These are phyloP conservation scores for Muscina levida DNA, from an alignment of 2,888 invertebrate genomes.

Conservation along the genomic window DNA sequence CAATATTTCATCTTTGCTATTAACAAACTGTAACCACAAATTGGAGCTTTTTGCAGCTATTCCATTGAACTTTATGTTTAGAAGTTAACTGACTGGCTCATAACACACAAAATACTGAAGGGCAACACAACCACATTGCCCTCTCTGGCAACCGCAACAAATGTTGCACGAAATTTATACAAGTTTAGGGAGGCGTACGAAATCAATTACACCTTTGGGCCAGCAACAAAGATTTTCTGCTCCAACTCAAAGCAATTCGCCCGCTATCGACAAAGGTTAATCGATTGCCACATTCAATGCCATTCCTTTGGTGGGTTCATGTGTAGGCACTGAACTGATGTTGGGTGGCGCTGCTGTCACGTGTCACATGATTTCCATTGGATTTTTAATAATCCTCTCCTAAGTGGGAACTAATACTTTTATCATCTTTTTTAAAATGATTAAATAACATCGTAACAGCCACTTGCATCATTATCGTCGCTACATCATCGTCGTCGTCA, in stretches of 20 bases:
- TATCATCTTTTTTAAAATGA: constrained; percentile 46
- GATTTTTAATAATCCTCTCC: constrained; percentile 40
- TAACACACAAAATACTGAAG: not conserved
- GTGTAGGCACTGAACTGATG: no score
- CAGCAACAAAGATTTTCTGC: no score
- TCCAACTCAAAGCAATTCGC: no score
- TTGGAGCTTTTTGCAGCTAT: not conserved
- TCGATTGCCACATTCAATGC: no score
- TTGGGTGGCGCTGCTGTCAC: not conserved
- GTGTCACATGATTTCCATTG: constrained; percentile 39
- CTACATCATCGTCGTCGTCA: constrained; percentile 21
- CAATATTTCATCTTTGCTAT: no score
- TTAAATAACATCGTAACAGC: constrained; percentile 46
- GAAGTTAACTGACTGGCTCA: not conserved
- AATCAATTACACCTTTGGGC: no score
- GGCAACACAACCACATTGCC: not conserved
- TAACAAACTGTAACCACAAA: no score
- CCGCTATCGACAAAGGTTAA: no score
- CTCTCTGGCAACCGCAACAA: no score
- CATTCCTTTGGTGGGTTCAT: no score
- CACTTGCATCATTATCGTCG: constrained; percentile 17
- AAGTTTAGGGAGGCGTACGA: no score
- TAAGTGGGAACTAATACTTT: constrained; percentile 48
- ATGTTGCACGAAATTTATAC: no score
- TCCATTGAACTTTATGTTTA: not conserved